Evolutionary conservation across 2,113 vertebrate genomes (phyloP), one percentile per base, ranked within the genome.

Genomic region (Clarias magur): DNA sequence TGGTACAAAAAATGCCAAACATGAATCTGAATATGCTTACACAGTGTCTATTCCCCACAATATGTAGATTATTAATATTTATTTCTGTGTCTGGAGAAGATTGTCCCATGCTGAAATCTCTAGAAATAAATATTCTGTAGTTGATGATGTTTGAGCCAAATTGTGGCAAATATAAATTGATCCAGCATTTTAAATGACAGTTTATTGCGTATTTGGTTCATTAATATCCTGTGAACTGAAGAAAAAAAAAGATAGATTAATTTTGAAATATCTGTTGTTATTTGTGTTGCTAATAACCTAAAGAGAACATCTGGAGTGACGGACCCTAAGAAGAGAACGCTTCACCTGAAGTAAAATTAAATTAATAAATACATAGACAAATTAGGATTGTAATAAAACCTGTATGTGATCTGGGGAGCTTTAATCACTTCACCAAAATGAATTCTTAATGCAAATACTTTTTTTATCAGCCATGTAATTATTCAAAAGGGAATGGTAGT

Each of bases 371-470:
- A 76, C 6, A 60, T 11, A 38, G 34, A 13, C 21, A 85, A 70
- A 85, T 85, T 62, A n/a, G 30, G 56, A 62, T 56, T 62, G 83
- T 78, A 85, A 85, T 85, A 76, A 76, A 53, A 21, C 34, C 72
- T 8, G 25, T 19, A n/a, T 30, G 59, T 38, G 65, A 78, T 53
- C 59, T 16, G 34, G 73, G 72, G 73, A 62, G n/a, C 72, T 63
- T 75, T 75, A 75, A 85, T 75, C 82, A 62, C 42, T 62, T 85
- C 30, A 62, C 27, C 3, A 11, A 63, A 62, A 63, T 78, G 60
- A 85, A 85, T 85, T 85, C 38, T 76, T 53, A 27, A 85, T 78
- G 84, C 72, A 85, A 85, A 53, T 75, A 25, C 54, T 54, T 62
- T 62, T 73, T 75, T 38, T 48, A 75, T 8, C 9, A 25, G 25